Evolutionary conservation across 2,113 vertebrate genomes (phyloP), one percentile per base, ranked within the genome.

Genomic region (Apodemus sylvaticus): DNA sequence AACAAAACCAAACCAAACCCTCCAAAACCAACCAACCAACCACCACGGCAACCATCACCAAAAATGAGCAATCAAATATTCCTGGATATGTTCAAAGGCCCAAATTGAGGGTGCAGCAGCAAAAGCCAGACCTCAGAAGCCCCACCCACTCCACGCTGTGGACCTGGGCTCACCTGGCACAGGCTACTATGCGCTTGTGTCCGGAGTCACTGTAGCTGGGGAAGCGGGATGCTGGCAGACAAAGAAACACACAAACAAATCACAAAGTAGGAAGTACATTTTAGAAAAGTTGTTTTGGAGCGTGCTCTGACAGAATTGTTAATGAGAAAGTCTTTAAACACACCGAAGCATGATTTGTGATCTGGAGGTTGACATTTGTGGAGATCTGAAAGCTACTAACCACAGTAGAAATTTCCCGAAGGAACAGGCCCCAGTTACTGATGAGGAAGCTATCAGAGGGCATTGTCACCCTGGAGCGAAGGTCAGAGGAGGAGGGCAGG

Each of bases 141-240:
- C 29, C 16, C 5, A 20, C 16, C 16, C 5, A 20, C 16, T 81
- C 26, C 12, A 22, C 45, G 11, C 14, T 17, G 17, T 24, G 68
- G 68, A 62, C 39, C 83, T 12, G 51, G 60, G 98, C 99, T 99
- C 95, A 99, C 99, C 99, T 99, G 48, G 98, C 99, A 97, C 99
- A 99, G 4, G 99, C 99, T 29, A 98, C 85, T 73, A 99, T 96
- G 66, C 98, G 98, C 73, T 98, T 98, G 48, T 97, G 90, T 0
- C 96, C 96, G 0, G 94, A 77, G 89, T 98, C 96, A 39, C 58
- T 0, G 2, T 71, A 73, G 98, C 51, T 68, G 26, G 71, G 7
- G 71, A 0, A 94, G 0, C 6, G 31, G 71, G n/a, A 45, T 79
- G 93, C 98, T 98, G 36, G 62, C 4, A 68, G 55, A 90, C 0